These are phyloP conservation scores for Muschampia plurimacula DNA, from an alignment of 2,888 invertebrate species.

Conservation along the genomic window DNA sequence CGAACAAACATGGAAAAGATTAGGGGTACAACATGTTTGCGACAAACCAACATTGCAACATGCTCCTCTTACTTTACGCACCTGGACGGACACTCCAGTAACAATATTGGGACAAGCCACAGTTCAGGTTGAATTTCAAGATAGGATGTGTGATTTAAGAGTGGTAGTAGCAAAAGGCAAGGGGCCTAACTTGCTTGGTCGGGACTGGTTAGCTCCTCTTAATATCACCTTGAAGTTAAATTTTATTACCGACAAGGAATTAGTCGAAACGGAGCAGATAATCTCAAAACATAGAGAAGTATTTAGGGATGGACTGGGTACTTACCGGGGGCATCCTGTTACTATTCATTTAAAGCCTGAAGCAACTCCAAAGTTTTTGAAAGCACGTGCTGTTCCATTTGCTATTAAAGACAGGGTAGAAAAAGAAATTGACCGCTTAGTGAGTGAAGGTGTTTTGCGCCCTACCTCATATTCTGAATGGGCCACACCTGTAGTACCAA, in stretches of 20 bases:
- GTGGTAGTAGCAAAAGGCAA: conserved; percentile 41
- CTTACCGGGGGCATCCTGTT: conserved; percentile 45
- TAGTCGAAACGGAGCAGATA: not conserved
- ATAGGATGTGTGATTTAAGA: conserved; percentile 7
- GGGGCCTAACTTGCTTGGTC: conserved; percentile 42
- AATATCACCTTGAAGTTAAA: conserved; percentile 36
- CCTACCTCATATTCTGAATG: conserved; percentile 43
- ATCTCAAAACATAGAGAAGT: conserved; percentile 39
- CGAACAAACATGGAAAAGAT: conserved; percentile 27
- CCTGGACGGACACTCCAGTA: conserved; percentile 43
- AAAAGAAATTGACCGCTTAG: conserved; percentile 42
- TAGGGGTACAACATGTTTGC: too few species aligned
- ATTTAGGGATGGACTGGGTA: conserved; percentile 46
- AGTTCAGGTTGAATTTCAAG: conserved; percentile 34
- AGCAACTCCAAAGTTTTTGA: conserved; percentile 48
- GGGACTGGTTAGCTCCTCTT: conserved; percentile 41
- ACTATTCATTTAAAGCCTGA: conserved; percentile 46
- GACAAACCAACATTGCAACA: not conserved
- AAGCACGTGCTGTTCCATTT: conserved; percentile 46
- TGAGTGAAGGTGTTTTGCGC: conserved; percentile 24
- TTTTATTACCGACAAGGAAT: not conserved
- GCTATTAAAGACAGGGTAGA: conserved; percentile 46
- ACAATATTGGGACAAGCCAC: conserved; percentile 40
- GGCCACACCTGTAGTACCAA: conserved; percentile 52
- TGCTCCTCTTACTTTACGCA: conserved; percentile 9